A percentile compares a stretch with the other conserved stretches of the same genome.
Conservation (phyloP, 1,140 invertebrate species). For the Homarus americanus region DNA sequence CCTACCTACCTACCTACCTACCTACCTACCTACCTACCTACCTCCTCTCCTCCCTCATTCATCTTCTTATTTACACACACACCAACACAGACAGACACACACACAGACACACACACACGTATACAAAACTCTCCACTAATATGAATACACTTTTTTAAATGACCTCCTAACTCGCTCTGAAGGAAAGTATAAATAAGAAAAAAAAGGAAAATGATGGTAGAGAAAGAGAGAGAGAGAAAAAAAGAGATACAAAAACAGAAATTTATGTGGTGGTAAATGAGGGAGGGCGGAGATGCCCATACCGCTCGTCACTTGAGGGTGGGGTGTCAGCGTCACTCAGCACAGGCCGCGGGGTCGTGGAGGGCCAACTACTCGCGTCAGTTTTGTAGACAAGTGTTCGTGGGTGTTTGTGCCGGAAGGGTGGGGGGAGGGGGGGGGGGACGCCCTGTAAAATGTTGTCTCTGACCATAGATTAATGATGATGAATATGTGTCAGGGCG, state of each 20-base stretch:
- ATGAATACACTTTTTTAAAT: not conserved
- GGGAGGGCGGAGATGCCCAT: constrained; percentile 41
- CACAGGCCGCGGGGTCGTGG: not conserved
- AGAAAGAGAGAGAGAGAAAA: constrained; percentile 17
- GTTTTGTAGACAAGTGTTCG: constrained; percentile 45
- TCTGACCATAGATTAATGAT: constrained; percentile 16
- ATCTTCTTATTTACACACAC: not conserved
- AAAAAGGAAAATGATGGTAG: not conserved
- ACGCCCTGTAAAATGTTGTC: not conserved
- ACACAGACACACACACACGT: too few species aligned
- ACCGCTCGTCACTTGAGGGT: constrained; percentile 54
- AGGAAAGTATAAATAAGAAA: not conserved
- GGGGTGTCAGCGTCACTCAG: constrained; percentile 59
- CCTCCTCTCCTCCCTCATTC: too few species aligned
- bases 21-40: not conserved
- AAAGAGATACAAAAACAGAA: constrained; percentile 1
- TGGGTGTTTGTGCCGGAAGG: constrained; percentile 23
- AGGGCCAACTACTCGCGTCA: constrained; percentile 1
- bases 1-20: not conserved
- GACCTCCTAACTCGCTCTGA: not conserved
- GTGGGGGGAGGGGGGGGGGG: not conserved
- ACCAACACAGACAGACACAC: not conserved
- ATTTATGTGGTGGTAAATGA: constrained; percentile 52
- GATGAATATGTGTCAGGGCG: not conserved
- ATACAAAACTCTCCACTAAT: not conserved